A percentile compares a stretch with the other conserved stretches of the same genome.
Evolutionary conservation across 1,140 invertebrate genomes (phyloP).

Genomic region (Neotoxoptera formosana): DNA sequence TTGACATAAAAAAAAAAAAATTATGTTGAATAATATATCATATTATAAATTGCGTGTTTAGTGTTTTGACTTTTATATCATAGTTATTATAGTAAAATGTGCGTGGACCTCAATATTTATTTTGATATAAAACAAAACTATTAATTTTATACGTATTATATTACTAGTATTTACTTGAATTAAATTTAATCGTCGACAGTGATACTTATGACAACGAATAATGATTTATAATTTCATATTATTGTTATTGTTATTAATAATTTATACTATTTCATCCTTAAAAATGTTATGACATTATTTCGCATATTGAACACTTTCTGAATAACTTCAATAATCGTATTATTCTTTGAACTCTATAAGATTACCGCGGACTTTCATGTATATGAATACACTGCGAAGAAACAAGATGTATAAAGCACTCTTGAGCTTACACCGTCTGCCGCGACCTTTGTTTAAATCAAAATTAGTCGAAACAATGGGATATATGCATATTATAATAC

Average conservation of each 20-base stretch:
- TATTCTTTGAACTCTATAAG: not conserved
- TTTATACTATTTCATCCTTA: no score
- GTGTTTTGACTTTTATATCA: not conserved
- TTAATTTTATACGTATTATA: no score
- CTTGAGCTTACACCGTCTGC: not conserved
- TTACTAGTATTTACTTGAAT: not conserved
- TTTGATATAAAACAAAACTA: not conserved
- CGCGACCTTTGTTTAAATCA: not conserved
- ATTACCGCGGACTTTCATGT: not conserved
- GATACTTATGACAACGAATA: no score
- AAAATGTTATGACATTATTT: not conserved
- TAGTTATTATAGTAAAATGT: not conserved
- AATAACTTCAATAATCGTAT: not conserved
- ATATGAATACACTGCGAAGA: not conserved
- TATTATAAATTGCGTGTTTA: not conserved
- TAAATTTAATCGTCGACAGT: not conserved
- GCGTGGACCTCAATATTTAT: not conserved
- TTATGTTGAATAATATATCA: not conserved
- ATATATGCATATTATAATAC: conserved; percentile 5
- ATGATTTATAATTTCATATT: no score
- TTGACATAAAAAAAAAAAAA: not conserved
- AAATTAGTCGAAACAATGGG: not conserved
- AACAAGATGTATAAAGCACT: not conserved
- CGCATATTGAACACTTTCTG: not conserved
- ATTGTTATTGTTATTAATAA: no score